Evolutionary conservation across 1,140 invertebrate species (phyloP), one percentile per base, ranked within the genome.

Genomic region (Drosophila parvula): DNA sequence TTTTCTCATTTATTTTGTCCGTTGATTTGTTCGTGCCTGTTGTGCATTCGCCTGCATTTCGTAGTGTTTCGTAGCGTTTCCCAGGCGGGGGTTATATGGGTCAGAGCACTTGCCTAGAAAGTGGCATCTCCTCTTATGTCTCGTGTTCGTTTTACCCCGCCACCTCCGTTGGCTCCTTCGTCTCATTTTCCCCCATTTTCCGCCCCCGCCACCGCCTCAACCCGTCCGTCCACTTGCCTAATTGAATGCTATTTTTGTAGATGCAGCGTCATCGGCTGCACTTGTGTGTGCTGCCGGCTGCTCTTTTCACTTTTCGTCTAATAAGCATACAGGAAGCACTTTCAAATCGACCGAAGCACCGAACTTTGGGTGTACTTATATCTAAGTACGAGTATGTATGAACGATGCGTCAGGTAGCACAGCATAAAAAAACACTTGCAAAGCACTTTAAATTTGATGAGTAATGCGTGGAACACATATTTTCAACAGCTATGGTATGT

Each of bases 91-190:
- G 82, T 88, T 88, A 86, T 86, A 86, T 86, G 60, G 83, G 83
- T 86, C 83, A 86, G 83, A 86, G 84, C 84, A 89, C 76, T 86
- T 86, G 83, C 84, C 73, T 83, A 88, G 82, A 86, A 88, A 86
- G 82, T 79, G 79, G 67, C 82, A 62, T 60, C 77, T 76, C 60
- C 82, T 85, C 67, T 73, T 73, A 41, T 59, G 69, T 78, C 41
- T 61, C 47, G 47, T 59, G 12, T 10, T 30, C 61, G 32, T 14
- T 22, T 22, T 3, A 22, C 32, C 3, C 32, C 67, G 14, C 27
- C 40, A 36, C 10, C 47, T 28, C 11, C 22, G 5, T 22, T 12
- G 14, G 9, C 53, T 59, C 28, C 38, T 32, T 41, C 56, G 55
- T 16, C 60, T n/a, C n/a, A 22, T 44, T 43, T 56, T 58, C 4